A percentile compares a stretch with the other conserved stretches of the same genome.
phyloP scores from a whole-genome alignment of 2,888 invertebrate species.

The Drosophila percnosoma region DNA sequence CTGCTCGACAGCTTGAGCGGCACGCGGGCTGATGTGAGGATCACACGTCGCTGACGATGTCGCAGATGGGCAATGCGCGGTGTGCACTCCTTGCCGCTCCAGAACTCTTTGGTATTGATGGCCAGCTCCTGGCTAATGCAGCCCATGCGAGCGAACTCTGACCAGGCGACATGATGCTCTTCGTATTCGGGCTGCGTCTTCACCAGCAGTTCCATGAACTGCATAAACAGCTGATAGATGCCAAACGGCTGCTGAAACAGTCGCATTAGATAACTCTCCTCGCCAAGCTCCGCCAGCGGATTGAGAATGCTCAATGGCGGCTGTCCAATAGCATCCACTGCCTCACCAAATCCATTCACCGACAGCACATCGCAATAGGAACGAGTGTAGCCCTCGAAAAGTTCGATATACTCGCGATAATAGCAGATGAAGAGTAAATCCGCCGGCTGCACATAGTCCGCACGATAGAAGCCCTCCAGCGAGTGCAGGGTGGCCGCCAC shows the following conservation, averaged over 20 bases:
- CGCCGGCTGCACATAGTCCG: slow-evolving; percentile 87
- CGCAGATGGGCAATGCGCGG: slow-evolving; percentile 82
- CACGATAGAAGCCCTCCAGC: slow-evolving; percentile 89
- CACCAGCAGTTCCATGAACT: slow-evolving; percentile 78
- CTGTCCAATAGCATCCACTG: slow-evolving; percentile 87
- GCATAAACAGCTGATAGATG: slow-evolving; percentile 78
- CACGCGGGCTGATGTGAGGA: slow-evolving; percentile 91
- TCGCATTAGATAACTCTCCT: slow-evolving; percentile 71
- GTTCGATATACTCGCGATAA: slow-evolving; percentile 89
- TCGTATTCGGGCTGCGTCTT: slow-evolving; percentile 72
- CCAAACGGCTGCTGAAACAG: slow-evolving; percentile 82
- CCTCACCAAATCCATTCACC: slow-evolving; percentile 89
- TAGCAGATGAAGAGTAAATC: slow-evolving; percentile 89
- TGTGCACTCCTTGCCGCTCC: slow-evolving; percentile 84
- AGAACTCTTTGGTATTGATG: slow-evolving; percentile 83
- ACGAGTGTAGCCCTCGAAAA: slow-evolving; percentile 90
- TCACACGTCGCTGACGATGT: slow-evolving; percentile 89
- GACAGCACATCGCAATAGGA: slow-evolving; percentile 90
- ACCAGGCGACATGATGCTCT: slow-evolving; percentile 81
- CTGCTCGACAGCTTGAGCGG: slow-evolving; percentile 90
- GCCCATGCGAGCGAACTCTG: slow-evolving; percentile 75
- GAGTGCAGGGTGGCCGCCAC: slow-evolving; percentile 89
- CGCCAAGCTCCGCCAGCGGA: slow-evolving; percentile 55
- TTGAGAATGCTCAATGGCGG: slow-evolving; percentile 51
- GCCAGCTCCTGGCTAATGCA: slow-evolving; percentile 82